phyloP scores from a whole-genome alignment of 2,113 vertebrate genomes.

The Prionailurus viverrinus region DNA sequence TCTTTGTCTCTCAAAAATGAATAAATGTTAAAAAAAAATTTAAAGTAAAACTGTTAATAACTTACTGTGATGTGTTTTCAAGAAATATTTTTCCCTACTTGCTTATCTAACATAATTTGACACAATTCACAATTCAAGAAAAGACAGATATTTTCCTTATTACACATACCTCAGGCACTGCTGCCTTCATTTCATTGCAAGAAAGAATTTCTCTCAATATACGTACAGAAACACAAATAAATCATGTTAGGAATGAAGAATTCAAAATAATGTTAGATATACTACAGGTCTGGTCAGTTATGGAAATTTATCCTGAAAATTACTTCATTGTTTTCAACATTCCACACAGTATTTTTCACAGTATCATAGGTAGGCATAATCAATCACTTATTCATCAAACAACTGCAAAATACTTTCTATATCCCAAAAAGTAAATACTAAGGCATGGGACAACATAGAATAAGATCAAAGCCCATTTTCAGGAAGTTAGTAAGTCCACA shows the following conservation, averaged over 20 bases:
- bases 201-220: neutral
- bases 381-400: neutral
- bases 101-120: neutral
- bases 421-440: neutral
- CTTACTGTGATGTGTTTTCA: neutral
- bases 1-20: too few relatives aligned
- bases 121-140: neutral
- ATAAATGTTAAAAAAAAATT: neutral
- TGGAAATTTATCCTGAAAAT: constrained; percentile 31
- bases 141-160: neutral
- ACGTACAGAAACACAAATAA: neutral
- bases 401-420: neutral
- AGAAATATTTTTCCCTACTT: neutral
- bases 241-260: neutral
- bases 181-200: neutral
- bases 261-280: neutral
- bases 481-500: neutral
- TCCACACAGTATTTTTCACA: neutral
- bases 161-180: neutral
- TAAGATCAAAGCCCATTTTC: neutral
- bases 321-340: neutral
- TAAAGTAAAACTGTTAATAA: neutral
- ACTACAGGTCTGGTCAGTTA: neutral
- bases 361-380: neutral
- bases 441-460: neutral